Evolutionary conservation across 2,797 vertebrate genomes (phyloP).

Genomic region (Heterohyrax brucei): DNA sequence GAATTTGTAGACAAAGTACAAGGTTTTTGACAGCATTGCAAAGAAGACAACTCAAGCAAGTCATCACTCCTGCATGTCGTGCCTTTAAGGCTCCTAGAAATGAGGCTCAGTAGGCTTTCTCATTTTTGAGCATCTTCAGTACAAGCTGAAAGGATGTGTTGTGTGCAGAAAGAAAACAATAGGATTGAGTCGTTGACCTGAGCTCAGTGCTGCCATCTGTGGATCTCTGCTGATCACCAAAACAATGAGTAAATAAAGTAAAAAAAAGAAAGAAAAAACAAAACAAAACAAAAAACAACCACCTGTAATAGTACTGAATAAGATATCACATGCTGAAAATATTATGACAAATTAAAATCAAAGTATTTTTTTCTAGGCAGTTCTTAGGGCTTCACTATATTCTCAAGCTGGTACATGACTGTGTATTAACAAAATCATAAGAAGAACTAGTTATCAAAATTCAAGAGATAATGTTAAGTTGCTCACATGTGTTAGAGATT

Average conservation of each 20-base stretch:
- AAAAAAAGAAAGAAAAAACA: too few relatives aligned
- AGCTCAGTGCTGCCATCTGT: background rate
- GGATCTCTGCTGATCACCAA: too few relatives aligned
- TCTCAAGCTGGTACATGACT: background rate
- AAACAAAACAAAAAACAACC: too few relatives aligned
- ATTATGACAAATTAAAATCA: slow-evolving; percentile 29
- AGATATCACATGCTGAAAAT: slow-evolving; percentile 18
- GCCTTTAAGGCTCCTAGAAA: background rate
- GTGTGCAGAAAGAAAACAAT: background rate
- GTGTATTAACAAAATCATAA: background rate
- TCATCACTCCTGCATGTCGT: background rate
- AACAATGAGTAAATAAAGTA: too few relatives aligned
- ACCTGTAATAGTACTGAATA: background rate
- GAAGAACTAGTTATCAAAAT: background rate
- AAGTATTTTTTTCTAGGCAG: background rate
- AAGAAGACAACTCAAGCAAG: background rate
- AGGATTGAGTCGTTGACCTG: background rate
- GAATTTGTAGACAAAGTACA: background rate
- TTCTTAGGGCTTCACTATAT: background rate
- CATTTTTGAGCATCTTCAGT: background rate
- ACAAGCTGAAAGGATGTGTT: background rate
- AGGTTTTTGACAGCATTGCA: background rate
- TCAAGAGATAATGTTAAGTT: background rate
- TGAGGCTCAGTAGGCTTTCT: background rate
- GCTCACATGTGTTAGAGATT: background rate